Evolutionary conservation across 2,113 vertebrate species (phyloP).

Genomic region (Arizona elegans): DNA sequence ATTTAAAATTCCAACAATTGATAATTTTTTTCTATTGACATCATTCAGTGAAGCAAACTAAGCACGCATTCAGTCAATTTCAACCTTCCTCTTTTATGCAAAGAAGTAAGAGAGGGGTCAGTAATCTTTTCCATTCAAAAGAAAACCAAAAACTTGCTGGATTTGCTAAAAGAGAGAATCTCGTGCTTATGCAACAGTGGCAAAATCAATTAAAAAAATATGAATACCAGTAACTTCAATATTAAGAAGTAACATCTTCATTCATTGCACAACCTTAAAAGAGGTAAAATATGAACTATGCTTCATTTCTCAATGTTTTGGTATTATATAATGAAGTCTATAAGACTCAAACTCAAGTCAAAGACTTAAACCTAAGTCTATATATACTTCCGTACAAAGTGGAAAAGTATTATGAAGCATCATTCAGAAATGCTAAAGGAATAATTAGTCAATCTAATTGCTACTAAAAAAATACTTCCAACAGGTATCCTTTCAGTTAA

Average conservation of each 20-base stretch:
- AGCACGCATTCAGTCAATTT: neutral
- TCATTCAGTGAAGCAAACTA: neutral
- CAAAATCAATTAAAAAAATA: neutral
- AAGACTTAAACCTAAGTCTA: neutral
- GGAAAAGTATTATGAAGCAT: neutral
- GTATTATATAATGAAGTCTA: neutral
- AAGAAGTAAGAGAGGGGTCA: neutral
- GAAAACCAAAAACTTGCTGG: neutral
- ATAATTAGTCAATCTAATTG: neutral
- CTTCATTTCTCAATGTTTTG: neutral
- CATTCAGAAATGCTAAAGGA: neutral
- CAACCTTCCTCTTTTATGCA: neutral
- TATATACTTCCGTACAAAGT: neutral
- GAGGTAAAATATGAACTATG: neutral
- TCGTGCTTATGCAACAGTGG: neutral
- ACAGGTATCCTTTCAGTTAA: neutral
- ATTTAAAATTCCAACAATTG: neutral
- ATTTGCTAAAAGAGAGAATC: neutral
- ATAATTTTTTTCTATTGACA: neutral
- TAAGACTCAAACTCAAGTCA: neutral
- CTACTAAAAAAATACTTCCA: neutral
- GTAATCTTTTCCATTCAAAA: neutral
- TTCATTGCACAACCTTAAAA: neutral
- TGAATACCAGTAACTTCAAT: neutral
- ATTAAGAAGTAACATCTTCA: neutral